A percentile compares a stretch with the other conserved stretches of the same genome.
These are phyloP conservation scores for Drosophila sordidula DNA, from an alignment of 2,888 invertebrate species.

Conservation along the genomic window DNA sequence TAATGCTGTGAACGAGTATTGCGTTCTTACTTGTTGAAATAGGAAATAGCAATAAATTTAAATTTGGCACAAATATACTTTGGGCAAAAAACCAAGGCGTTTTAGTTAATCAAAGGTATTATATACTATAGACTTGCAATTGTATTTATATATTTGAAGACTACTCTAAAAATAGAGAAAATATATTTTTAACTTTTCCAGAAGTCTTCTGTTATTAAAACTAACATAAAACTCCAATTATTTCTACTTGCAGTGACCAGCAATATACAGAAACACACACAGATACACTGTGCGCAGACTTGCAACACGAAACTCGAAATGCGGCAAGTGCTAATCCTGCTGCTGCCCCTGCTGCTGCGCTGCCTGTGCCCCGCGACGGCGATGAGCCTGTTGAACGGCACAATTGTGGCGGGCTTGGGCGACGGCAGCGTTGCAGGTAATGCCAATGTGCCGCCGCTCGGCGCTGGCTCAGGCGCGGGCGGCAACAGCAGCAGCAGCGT, in stretches of 20 bases:
- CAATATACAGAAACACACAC: neutral
- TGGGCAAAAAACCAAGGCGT: too few relatives aligned
- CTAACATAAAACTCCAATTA: neutral
- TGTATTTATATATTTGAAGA: too few relatives aligned
- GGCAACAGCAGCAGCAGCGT: constrained; percentile 26
- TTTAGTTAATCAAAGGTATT: too few relatives aligned
- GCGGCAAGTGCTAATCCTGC: constrained; percentile 15
- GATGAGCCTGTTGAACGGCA: constrained; percentile 52
- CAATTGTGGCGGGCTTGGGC: constrained; percentile 40
- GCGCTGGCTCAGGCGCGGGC: neutral
- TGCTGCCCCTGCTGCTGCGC: constrained; percentile 16
- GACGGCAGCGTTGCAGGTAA: constrained; percentile 49
- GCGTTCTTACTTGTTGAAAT: too few relatives aligned
- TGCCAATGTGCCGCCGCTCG: constrained; percentile 46
- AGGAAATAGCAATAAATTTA: too few relatives aligned
- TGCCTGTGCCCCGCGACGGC: constrained; percentile 17
- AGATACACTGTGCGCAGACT: neutral
- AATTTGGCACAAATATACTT: too few relatives aligned
- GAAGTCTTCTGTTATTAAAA: neutral
- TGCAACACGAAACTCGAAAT: constrained; percentile 9
- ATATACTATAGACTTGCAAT: too few relatives aligned
- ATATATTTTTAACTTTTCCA: too few relatives aligned
- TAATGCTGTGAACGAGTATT: too few relatives aligned
- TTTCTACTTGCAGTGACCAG: constrained; percentile 24
- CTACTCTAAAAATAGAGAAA: too few relatives aligned